Percentiles rank a stretch among this genome's conserved stretches.
These are phyloP conservation scores for Sisor rabdophorus DNA, from an alignment of 2,113 vertebrate species.

Conservation along the genomic window DNA sequence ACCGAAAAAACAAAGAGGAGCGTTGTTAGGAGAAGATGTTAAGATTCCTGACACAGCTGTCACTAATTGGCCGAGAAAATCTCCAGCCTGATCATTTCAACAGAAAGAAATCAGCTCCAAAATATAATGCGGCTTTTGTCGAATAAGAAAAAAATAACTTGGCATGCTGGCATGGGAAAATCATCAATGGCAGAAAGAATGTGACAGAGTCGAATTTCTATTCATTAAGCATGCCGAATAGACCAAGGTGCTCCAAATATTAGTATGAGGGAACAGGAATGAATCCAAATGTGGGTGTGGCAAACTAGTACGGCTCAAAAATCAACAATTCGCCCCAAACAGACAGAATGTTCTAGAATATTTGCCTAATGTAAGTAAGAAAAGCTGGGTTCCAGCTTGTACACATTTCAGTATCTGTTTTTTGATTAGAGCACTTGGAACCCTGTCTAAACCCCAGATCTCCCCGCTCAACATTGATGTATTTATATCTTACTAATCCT, in stretches of 20 bases:
- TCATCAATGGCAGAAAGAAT: background rate
- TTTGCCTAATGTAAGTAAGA: background rate
- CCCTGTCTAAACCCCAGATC: too few relatives aligned
- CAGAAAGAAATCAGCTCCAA: background rate
- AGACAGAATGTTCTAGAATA: background rate
- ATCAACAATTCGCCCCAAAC: background rate
- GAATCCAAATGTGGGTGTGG: too few relatives aligned
- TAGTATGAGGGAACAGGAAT: background rate
- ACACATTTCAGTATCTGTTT: too few relatives aligned
- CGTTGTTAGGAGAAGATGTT: constrained; percentile 25
- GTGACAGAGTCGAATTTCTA: too few relatives aligned
- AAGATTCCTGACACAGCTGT: constrained; percentile 18
- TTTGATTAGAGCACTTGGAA: too few relatives aligned
- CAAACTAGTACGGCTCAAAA: background rate
- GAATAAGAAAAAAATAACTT: background rate
- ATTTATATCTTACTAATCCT: too few relatives aligned
- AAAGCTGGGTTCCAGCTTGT: background rate
- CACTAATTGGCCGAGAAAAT: background rate
- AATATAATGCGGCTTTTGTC: background rate
- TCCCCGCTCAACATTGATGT: too few relatives aligned
- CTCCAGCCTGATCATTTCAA: background rate
- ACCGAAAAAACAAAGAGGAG: background rate
- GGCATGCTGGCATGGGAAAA: background rate
- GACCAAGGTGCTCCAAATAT: background rate
- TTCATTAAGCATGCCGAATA: too few relatives aligned